phyloP scores from a whole-genome alignment of 2,113 vertebrate genomes.

The Zapornia atra region DNA sequence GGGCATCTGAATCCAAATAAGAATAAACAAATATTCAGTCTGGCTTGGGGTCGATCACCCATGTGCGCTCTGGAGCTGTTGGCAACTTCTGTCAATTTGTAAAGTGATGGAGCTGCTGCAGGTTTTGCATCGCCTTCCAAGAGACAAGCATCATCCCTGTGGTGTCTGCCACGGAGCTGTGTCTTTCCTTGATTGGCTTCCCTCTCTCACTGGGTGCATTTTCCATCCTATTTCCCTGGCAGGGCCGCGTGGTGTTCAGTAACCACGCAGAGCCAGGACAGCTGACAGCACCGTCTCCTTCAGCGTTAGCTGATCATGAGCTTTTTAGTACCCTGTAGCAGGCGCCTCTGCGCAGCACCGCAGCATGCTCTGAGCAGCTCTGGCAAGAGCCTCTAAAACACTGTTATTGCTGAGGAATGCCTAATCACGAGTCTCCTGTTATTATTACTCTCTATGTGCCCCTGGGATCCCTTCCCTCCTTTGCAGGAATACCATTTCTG shows the following conservation, averaged over 20 bases:
- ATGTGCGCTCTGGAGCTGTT: not conserved
- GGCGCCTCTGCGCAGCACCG: accelerated
- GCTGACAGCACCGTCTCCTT: not conserved
- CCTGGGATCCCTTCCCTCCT: not conserved
- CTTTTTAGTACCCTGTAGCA: not conserved
- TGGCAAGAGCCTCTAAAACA: not conserved
- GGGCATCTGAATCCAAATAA: not conserved
- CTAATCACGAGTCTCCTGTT: not conserved
- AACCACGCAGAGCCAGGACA: not conserved
- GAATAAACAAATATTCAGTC: not conserved
- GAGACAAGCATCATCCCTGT: not conserved
- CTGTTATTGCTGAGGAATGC: not conserved
- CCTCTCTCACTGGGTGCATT: not conserved
- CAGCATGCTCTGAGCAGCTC: not conserved
- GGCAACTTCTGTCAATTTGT: not conserved
- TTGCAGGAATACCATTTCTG: not conserved
- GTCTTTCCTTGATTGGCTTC: not conserved
- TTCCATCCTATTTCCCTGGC: not conserved
- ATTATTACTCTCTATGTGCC: not conserved
- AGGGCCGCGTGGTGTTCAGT: not conserved
- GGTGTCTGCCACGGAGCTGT: not conserved
- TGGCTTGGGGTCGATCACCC: not conserved
- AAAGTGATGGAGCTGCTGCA: accelerated
- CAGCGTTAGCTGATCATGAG: not conserved
- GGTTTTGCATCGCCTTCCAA: not conserved